phyloP scores from a whole-genome alignment of 2,888 invertebrate species.

The Aporophyla nigra region DNA sequence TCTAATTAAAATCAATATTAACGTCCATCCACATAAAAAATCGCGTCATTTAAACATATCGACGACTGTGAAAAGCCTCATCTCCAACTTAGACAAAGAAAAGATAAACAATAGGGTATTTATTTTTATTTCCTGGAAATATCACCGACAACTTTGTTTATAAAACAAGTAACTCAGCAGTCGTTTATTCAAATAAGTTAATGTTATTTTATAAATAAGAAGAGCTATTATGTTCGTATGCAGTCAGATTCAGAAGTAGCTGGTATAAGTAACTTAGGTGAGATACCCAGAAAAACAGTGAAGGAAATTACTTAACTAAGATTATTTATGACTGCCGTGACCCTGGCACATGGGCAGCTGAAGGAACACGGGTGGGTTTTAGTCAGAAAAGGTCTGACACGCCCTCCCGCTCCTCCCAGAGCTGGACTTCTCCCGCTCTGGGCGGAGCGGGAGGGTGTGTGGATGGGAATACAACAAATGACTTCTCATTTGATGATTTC shows the following conservation, averaged over 20 bases:
- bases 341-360: too few relatives aligned
- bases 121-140: neutral
- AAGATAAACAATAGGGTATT: neutral
- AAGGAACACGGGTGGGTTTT: too few relatives aligned
- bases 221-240: slow-evolving; percentile 17
- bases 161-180: neutral
- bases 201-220: slow-evolving; percentile 17
- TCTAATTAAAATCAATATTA: neutral
- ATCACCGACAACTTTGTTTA: too few relatives aligned
- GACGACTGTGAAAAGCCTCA: neutral
- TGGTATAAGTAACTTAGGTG: slow-evolving; percentile 17
- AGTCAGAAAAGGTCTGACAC: too few relatives aligned
- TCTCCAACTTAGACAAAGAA: slow-evolving; percentile 5
- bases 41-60: neutral
- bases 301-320: neutral
- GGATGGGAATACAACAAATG: too few relatives aligned
- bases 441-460: too few relatives aligned
- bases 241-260: slow-evolving; percentile 19
- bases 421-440: too few relatives aligned
- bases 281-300: neutral
- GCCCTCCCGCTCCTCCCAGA: too few relatives aligned
- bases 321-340: too few relatives aligned
- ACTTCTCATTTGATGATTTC: too few relatives aligned
- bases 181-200: slow-evolving; percentile 6
- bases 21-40: neutral